These are phyloP conservation scores for Philypnodon macrostomus DNA, from an alignment of 2,797 vertebrate genomes.

Conservation along the genomic window DNA sequence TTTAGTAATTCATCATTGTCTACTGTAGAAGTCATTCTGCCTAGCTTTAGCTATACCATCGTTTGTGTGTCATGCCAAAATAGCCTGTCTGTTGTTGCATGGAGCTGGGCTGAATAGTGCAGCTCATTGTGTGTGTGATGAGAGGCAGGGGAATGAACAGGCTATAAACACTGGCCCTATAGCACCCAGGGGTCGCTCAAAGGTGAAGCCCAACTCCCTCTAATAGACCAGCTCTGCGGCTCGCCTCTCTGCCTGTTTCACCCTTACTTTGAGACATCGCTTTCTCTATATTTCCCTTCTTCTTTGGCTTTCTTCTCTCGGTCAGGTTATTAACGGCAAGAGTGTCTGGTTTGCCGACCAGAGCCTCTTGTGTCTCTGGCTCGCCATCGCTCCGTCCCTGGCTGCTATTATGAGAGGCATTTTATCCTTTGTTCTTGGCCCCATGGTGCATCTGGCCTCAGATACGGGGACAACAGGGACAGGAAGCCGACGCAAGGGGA, in stretches of 20 bases:
- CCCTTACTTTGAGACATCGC: constrained; percentile 40
- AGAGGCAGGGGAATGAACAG: constrained; percentile 74
- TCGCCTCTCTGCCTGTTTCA: constrained; percentile 27
- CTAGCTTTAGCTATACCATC: constrained; percentile 60
- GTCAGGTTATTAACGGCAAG: constrained; percentile 72
- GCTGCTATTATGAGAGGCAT: constrained; percentile 79
- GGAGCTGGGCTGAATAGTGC: constrained; percentile 65
- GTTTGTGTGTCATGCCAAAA: constrained; percentile 71
- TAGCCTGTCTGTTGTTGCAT: constrained; percentile 73
- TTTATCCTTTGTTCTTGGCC: constrained; percentile 81
- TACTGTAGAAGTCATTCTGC: constrained; percentile 24
- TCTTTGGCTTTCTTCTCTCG: constrained; percentile 41
- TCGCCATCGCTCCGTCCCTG: constrained; percentile 61
- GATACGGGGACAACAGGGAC: constrained; percentile 71
- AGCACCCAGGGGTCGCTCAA: constrained; percentile 71
- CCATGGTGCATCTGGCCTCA: constrained; percentile 79
- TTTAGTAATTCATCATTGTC: too few relatives aligned
- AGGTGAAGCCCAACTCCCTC: constrained; percentile 73
- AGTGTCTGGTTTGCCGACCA: constrained; percentile 71
- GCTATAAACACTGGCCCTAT: constrained; percentile 75
- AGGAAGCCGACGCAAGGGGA: constrained; percentile 59
- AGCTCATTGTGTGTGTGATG: constrained; percentile 77
- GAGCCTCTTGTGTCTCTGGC: constrained; percentile 57
- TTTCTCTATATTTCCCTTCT: constrained; percentile 19
- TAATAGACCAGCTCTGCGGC: constrained; percentile 49